Conservation (phyloP, 2,113 vertebrate species). For the Erpornis zantholeuca region DNA sequence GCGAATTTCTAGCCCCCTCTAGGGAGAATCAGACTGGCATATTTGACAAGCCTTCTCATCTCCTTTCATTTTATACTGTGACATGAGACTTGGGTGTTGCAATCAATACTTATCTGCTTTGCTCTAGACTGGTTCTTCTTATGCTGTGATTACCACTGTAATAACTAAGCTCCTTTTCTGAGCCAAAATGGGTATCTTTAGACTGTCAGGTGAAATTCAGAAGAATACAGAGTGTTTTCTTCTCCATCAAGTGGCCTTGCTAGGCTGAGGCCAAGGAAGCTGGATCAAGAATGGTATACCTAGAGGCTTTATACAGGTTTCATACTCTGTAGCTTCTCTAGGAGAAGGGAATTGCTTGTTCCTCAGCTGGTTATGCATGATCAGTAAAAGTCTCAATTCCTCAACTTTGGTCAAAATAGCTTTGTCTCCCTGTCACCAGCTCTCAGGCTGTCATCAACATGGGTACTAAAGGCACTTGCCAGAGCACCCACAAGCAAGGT, state of each 20-base stretch:
- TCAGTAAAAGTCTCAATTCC: background rate
- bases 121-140: constrained; percentile 3
- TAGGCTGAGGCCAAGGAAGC: background rate
- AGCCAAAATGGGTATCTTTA: background rate
- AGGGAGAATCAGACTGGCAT: constrained; percentile 18
- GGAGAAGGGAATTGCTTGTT: background rate
- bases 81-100: constrained; percentile 39
- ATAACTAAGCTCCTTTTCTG: background rate
- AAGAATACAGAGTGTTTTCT: background rate
- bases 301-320: background rate
- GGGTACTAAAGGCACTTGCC: background rate
- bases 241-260: background rate
- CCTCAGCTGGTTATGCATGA: background rate
- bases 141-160: constrained; percentile 2
- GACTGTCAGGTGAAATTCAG: background rate
- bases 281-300: background rate
- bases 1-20: constrained; percentile 25
- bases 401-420: background rate
- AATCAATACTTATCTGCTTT: constrained; percentile 55
- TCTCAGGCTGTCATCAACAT: background rate
- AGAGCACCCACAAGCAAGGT: background rate
- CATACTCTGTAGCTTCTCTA: background rate
- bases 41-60: constrained; percentile 38
- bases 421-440: background rate
- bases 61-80: constrained; percentile 24